phyloP scores from a whole-genome alignment of 2,888 invertebrate genomes.

The Cataglyphis cursor region DNA sequence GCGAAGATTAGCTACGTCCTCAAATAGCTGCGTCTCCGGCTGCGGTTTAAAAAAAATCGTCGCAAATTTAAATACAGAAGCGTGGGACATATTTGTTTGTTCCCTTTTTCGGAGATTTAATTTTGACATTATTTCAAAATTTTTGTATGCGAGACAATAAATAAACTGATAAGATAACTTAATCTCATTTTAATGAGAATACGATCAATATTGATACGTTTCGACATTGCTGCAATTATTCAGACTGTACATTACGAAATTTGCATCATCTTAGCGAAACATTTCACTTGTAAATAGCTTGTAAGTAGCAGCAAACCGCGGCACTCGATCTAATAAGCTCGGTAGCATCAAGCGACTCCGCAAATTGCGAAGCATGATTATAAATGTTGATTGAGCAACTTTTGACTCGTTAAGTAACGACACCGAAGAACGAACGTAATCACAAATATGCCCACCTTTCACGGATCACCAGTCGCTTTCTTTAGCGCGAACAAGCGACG shows the following conservation, averaged over 20 bases:
- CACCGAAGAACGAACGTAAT: slow-evolving; percentile 66
- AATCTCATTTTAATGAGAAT: not conserved
- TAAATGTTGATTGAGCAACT: slow-evolving; percentile 64
- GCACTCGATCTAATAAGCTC: slow-evolving; percentile 21
- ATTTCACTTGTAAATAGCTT: slow-evolving; percentile 27
- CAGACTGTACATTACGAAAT: not conserved
- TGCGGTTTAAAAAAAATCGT: not conserved
- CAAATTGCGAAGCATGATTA: slow-evolving; percentile 46
- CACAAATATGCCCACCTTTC: slow-evolving; percentile 66
- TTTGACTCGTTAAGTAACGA: slow-evolving; percentile 69
- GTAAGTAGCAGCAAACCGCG: not conserved
- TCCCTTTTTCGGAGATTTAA: not conserved
- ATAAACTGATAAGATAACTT: not conserved
- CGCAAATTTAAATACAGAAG: not conserved
- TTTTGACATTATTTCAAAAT: not conserved
- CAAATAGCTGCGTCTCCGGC: not conserved
- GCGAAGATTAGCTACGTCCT: not conserved
- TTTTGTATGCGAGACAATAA: not conserved
- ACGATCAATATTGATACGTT: not conserved
- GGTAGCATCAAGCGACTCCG: slow-evolving; percentile 14
- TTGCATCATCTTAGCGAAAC: slow-evolving; percentile 7
- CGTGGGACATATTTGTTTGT: not conserved
- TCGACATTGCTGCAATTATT: not conserved
- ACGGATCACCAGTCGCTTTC: slow-evolving; percentile 60
- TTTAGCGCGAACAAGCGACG: not conserved